A percentile compares a stretch with the other conserved stretches of the same genome.
Evolutionary conservation across 2,888 invertebrate species (phyloP).

Genomic region (Cheilosia impressa): DNA sequence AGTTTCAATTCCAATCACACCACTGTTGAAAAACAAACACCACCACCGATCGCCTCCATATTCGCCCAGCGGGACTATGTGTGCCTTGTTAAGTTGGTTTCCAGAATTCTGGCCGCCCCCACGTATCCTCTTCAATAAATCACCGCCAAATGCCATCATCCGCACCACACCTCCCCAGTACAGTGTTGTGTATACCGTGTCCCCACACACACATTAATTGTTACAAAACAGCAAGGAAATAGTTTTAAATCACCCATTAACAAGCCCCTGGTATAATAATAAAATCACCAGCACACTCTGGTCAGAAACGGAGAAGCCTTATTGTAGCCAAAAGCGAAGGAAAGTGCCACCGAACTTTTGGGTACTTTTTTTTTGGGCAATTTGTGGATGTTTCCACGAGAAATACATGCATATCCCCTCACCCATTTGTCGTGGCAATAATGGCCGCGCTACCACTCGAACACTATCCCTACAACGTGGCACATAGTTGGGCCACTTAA

Average conservation of each 20-base stretch:
- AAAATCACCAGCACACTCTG: conserved; percentile 63
- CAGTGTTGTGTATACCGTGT: not conserved
- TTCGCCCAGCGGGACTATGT: not conserved
- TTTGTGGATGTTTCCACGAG: conserved; percentile 62
- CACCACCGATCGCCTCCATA: not conserved
- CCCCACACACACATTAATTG: conserved; percentile 63
- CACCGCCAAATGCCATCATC: conserved; percentile 63
- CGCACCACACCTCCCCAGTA: conserved; percentile 30
- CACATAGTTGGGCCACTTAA: conserved; percentile 70
- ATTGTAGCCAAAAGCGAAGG: conserved; percentile 15
- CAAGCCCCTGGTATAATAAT: conserved; percentile 73
- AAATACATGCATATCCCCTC: conserved; percentile 59
- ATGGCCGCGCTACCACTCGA: conserved; percentile 50
- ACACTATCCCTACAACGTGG: conserved; percentile 55
- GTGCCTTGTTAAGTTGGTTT: conserved; percentile 58
- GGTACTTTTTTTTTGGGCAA: conserved; percentile 51
- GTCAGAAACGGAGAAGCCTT: conserved; percentile 29
- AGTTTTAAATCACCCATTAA: conserved; percentile 75
- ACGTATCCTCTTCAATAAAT: conserved; percentile 63
- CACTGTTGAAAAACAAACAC: conserved; percentile 3
- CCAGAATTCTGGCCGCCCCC: conserved; percentile 44
- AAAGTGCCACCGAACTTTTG: conserved; percentile 53
- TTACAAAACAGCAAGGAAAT: conserved; percentile 73
- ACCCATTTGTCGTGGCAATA: conserved; percentile 72
- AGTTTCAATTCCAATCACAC: conserved; percentile 18